A percentile compares a stretch with the other conserved stretches of the same genome.
These are phyloP conservation scores for Pyrgus malvae DNA, from an alignment of 2,888 invertebrate genomes.

Conservation along the genomic window DNA sequence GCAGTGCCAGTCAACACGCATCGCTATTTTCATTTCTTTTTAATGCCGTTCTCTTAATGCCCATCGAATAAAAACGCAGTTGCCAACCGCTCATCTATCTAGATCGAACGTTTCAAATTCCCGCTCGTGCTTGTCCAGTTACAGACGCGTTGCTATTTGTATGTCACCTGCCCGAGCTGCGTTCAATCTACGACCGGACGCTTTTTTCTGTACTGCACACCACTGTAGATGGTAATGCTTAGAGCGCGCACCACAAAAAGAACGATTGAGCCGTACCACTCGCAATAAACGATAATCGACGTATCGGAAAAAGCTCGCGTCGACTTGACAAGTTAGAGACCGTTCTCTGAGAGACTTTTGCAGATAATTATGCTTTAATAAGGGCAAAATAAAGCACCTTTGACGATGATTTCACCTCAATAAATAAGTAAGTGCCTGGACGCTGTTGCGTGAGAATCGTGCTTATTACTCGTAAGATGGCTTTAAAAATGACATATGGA, in stretches of 20 bases:
- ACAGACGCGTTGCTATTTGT: conserved; percentile 23
- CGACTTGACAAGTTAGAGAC: conserved; percentile 16
- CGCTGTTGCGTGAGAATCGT: conserved; percentile 17
- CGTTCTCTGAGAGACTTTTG: conserved; percentile 15
- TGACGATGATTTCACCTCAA: conserved; percentile 17
- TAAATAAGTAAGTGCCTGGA: conserved; percentile 12
- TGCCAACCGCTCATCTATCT: conserved; percentile 4
- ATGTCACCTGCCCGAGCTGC: conserved; percentile 15
- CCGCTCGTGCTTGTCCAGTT: conserved; percentile 29
- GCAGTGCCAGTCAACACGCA: conserved; percentile 1
- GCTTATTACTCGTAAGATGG: conserved; percentile 22
- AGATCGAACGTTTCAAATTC: conserved; percentile 24
- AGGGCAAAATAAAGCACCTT: conserved; percentile 17
- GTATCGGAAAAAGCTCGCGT: conserved; percentile 26
- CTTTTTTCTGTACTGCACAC: conserved; percentile 25
- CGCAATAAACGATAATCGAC: conserved; percentile 28
- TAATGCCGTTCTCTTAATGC: conserved; percentile 17
- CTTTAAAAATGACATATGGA: conserved; percentile 23
- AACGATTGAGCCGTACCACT: conserved; percentile 28
- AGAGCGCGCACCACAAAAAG: conserved; percentile 27
- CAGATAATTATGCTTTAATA: conserved; percentile 26
- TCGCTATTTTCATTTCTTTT: conserved; percentile 15
- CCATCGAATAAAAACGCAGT: conserved; percentile 4
- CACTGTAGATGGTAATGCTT: conserved; percentile 24
- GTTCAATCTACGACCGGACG: conserved; percentile 18